Base-by-base conservation (phyloP, 2,888 invertebrate genomes). In the Clitarchus hookeri region DNA sequence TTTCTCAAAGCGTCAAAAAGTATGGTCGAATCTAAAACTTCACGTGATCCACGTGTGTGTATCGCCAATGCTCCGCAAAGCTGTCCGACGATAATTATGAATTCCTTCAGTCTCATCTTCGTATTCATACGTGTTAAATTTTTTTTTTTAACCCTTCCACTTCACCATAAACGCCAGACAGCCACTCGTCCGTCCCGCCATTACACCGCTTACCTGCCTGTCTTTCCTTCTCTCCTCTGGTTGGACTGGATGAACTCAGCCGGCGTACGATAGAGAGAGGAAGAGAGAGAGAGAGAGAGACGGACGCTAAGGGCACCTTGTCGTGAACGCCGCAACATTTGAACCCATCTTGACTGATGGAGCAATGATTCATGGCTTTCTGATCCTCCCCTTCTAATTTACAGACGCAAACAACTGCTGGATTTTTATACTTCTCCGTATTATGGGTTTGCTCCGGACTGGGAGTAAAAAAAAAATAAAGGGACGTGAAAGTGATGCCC, bases 341-440 rank as follows among this genome's bases (percentile, higher is more conserved):
- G 82, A 82, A 44, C 27, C 36, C 27, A n/a, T 36, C 27, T n/a
- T 82, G 82, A 82, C 82, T 82, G 82, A 82, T 82, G 82, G 27
- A 4, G 44, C 27, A 44, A 82, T 82, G 82, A 82, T 82, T 82
- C 82, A 82, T 82, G 27, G 82, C 36, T 23, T 36, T 82, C 44
- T 82, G 82, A 82, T 44, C 27, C 82, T 44, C 44, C 82, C 44
- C 26, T 26, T 82, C 82, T 44, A 26, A 82, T 82, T 82, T 65
- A 65, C 65, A 65, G 65, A 65, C 65, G 65, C 65, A 65, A 65
- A 65, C 65, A 65, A 65, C 65, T 65, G 65, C 65, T 65, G 65
- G 65, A 65, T 65, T 65, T 65, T 65, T 65, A 65, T 65, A 65
- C 65, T 65, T 65, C 65, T 65, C 65, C 65, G 65, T 65, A 65